Percentiles rank a stretch among this genome's conserved stretches.
Conservation (phyloP, 2,113 vertebrate species). For the Calyptommatus sinebrachiatus region DNA sequence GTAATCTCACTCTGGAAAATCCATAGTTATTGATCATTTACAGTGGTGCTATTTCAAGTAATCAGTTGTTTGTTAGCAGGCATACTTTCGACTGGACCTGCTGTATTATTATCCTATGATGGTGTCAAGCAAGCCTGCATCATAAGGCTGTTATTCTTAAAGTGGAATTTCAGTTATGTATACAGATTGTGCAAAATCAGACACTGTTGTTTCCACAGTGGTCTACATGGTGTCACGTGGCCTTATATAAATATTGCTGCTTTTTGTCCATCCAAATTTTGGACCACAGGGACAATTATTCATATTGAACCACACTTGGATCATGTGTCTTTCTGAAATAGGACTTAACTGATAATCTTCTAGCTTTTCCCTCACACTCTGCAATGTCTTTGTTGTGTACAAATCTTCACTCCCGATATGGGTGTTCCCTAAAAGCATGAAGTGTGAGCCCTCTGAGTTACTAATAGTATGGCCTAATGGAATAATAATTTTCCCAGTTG, state of each 20-base stretch:
- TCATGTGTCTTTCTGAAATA: constrained; percentile 16
- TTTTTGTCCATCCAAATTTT: neutral
- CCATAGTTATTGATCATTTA: too few relatives aligned
- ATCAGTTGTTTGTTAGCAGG: neutral
- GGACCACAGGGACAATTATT: constrained; percentile 2
- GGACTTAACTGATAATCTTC: constrained; percentile 26
- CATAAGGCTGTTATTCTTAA: neutral
- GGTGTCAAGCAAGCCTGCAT: too few relatives aligned
- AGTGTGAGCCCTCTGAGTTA: constrained; percentile 58
- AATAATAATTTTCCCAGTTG: constrained; percentile 16
- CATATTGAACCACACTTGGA: constrained; percentile 6
- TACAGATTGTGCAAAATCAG: neutral
- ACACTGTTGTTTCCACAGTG: neutral
- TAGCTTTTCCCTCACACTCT: neutral
- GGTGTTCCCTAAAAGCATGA: constrained; percentile 48
- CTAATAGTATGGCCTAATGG: constrained; percentile 45
- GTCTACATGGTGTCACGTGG: neutral
- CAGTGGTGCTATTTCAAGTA: neutral
- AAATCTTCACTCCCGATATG: constrained; percentile 11
- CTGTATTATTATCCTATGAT: too few relatives aligned
- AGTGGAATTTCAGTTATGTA: neutral
- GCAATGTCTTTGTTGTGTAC: constrained; percentile 3
- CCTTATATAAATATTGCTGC: neutral
- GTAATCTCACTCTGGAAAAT: too few relatives aligned
- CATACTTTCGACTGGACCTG: neutral